Evolutionary conservation across 2,113 vertebrate species (phyloP).

Genomic region (Ovibos moschatus): DNA sequence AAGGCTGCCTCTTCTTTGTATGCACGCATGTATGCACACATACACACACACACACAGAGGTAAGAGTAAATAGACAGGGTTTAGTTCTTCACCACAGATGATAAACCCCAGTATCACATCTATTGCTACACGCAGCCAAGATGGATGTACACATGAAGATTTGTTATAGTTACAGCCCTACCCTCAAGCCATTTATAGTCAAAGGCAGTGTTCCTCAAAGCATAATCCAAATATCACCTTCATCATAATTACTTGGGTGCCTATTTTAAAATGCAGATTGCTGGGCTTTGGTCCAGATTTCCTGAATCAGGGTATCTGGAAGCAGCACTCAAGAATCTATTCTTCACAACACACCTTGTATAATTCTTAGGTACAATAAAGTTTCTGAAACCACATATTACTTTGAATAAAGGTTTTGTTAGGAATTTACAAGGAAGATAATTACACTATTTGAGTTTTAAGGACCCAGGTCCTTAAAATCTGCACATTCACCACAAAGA

Average conservation of each 20-base stretch:
- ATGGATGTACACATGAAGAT: neutral
- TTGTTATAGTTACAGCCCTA: conserved; percentile 42
- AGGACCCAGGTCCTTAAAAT: neutral
- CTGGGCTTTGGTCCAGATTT: conserved; percentile 47
- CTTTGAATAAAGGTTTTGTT: conserved; percentile 38
- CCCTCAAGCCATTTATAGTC: conserved; percentile 44
- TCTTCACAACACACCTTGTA: neutral
- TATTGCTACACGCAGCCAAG: neutral
- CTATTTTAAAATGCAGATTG: conserved; percentile 58
- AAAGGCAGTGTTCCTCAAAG: conserved; percentile 29
- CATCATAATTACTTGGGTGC: conserved; percentile 26
- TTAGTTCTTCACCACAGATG: neutral
- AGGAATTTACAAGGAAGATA: conserved; percentile 22
- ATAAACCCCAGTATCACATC: neutral
- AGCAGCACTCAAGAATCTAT: neutral
- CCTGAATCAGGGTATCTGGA: conserved; percentile 20
- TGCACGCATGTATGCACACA: neutral
- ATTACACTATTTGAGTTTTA: neutral
- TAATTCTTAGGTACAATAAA: neutral
- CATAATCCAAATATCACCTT: conserved; percentile 26
- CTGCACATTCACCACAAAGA: neutral
- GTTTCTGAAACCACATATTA: conserved; percentile 20
- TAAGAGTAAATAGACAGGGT: neutral
- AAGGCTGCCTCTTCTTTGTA: neutral
- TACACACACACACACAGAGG: neutral